These are phyloP conservation scores for Entelurus aequoreus DNA, from an alignment of 2,113 vertebrate species.

Conservation along the genomic window DNA sequence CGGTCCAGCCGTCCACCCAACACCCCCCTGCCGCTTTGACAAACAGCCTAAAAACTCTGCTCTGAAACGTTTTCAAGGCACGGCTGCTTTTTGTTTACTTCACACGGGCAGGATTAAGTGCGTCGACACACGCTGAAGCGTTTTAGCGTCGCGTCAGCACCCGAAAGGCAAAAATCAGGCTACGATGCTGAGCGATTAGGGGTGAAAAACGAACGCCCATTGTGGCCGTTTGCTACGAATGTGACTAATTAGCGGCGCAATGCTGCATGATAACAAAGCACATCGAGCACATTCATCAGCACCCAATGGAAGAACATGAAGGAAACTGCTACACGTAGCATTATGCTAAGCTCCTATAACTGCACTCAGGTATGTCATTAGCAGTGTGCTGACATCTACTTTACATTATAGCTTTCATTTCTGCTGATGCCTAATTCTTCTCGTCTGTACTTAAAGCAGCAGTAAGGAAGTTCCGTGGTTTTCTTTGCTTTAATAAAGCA, in stretches of 20 bases:
- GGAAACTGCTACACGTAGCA: too few species aligned
- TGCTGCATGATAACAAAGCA: slow-evolving; percentile 10
- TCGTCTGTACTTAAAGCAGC: background rate
- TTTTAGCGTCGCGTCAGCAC: slow-evolving; percentile 28
- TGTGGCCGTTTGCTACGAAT: slow-evolving; percentile 21
- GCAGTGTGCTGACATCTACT: slow-evolving; percentile 3
- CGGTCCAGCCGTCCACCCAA: background rate
- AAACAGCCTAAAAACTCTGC: slow-evolving; percentile 16
- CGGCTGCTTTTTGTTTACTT: slow-evolving; percentile 8
- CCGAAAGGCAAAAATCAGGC: slow-evolving; percentile 35
- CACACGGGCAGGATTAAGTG: slow-evolving; percentile 5
- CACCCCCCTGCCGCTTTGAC: slow-evolving; percentile 1
- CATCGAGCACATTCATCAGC: slow-evolving; percentile 16
- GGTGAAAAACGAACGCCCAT: slow-evolving; percentile 11
- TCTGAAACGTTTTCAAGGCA: slow-evolving; percentile 14
- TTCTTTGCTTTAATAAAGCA: too few species aligned
- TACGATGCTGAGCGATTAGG: slow-evolving; percentile 40
- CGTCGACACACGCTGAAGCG: slow-evolving; percentile 15
- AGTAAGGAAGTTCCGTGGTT: background rate
- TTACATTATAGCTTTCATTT: slow-evolving; percentile 1
- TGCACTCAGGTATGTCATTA: slow-evolving; percentile 23
- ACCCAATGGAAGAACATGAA: slow-evolving; percentile 8
- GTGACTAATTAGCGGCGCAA: slow-evolving; percentile 19
- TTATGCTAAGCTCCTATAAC: slow-evolving; percentile 9
- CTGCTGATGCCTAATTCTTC: background rate